phyloP scores from a whole-genome alignment of 1,140 invertebrate species.

The Aporrectodea caliginosa region DNA sequence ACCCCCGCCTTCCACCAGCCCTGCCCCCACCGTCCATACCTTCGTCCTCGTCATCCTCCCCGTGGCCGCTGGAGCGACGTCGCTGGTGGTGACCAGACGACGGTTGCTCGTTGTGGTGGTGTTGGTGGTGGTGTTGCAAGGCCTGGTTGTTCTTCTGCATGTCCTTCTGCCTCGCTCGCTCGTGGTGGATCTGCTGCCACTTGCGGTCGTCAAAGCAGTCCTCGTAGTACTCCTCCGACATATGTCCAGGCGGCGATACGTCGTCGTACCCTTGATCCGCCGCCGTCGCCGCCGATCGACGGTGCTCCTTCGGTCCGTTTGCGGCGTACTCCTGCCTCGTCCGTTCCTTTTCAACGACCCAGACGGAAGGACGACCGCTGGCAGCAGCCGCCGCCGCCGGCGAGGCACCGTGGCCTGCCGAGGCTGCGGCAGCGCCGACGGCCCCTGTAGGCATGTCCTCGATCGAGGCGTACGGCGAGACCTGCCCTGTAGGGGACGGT shows the following conservation, averaged over 20 bases:
- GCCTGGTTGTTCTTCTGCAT: slow-evolving; percentile 17
- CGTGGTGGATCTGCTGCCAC: slow-evolving; percentile 38
- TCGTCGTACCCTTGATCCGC: not conserved
- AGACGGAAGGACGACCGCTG: not conserved
- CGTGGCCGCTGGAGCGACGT: not conserved
- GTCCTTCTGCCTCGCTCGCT: slow-evolving; percentile 38
- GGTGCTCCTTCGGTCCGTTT: too few species aligned
- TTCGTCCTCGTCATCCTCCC: not conserved
- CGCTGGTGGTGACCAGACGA: too few species aligned
- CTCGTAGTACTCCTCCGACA: not conserved
- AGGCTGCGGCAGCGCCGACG: not conserved
- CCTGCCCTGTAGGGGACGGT: slow-evolving; percentile 16
- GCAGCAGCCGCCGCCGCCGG: too few species aligned
- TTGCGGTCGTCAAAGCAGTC: slow-evolving; percentile 34
- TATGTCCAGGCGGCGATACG: not conserved
- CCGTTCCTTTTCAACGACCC: not conserved
- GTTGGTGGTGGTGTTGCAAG: slow-evolving; percentile 22
- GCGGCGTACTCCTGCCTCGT: not conserved
- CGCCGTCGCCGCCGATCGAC: not conserved
- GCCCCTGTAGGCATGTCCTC: not conserved
- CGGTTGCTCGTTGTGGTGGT: not conserved
- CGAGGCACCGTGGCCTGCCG: too few species aligned
- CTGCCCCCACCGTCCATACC: not conserved
- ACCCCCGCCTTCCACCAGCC: not conserved
- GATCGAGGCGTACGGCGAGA: slow-evolving; percentile 2